phyloP scores from a whole-genome alignment of 2,113 vertebrate genomes.

The Myotis brandtii region DNA sequence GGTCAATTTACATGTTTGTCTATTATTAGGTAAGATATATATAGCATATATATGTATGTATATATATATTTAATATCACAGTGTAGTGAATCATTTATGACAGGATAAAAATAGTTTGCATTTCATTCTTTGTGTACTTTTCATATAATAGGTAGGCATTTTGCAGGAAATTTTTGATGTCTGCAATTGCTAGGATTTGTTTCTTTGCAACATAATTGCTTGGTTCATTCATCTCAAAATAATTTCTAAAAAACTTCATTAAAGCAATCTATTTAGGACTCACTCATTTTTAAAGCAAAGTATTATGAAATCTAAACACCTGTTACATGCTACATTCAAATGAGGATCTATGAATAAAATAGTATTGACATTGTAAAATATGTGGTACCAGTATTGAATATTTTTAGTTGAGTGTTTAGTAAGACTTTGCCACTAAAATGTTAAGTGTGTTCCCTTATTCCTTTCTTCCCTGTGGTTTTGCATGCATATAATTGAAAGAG shows the following conservation, averaged over 20 bases:
- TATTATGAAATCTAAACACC: constrained; percentile 68
- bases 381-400: not conserved
- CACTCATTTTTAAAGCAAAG: constrained; percentile 71
- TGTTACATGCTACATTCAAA: constrained; percentile 30
- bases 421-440: constrained; percentile 50
- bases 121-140: constrained; percentile 64
- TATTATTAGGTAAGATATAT: too few relatives aligned
- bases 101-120: constrained; percentile 57
- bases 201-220: constrained; percentile 53
- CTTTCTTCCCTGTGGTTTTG: constrained; percentile 37
- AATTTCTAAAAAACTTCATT: constrained; percentile 61
- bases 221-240: constrained; percentile 57
- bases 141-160: constrained; percentile 60
- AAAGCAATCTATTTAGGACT: constrained; percentile 61
- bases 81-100: constrained; percentile 49
- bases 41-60: too few relatives aligned
- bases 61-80: too few relatives aligned
- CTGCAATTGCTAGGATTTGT: constrained; percentile 65
- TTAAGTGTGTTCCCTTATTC: constrained; percentile 27
- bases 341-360: constrained; percentile 56
- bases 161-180: constrained; percentile 34
- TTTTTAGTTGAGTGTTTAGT: constrained; percentile 37
- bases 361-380: constrained; percentile 43
- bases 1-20: too few relatives aligned
- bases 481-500: not conserved